Evolutionary conservation across 2,113 vertebrate species (phyloP), one percentile per base, ranked within the genome.

Genomic region (Microcebus griseorufus): DNA sequence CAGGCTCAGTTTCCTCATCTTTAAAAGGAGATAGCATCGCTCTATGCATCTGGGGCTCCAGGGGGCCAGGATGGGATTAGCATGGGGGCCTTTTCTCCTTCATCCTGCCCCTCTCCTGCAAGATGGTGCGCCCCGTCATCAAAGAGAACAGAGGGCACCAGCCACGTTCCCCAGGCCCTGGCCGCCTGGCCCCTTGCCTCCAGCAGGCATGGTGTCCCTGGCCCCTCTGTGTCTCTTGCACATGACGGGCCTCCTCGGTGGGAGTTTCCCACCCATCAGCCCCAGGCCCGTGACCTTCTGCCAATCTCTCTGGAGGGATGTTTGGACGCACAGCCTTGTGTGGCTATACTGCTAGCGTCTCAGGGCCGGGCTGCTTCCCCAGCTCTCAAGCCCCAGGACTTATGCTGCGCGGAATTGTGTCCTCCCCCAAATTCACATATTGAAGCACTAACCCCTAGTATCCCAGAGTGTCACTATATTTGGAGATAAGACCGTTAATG

Each of bases 181-280:
- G 82, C 27, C 29, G 12, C n/a, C 10, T n/a, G 73, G 18, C 20
- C 16, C 22, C 37, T 82, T n/a, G 29, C 3, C 60, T 32, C n/a
- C n/a, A 3, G 1, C 0, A 1, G 55, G 70, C 39, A 8, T 7
- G 11, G 34, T 7, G 37, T 29, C 39, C 34, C 8, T 3, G 2
- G 75, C 10, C 7, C 13, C 12, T 58, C 81, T 10, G 34, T 37
- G 58, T 80, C 69, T 27, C 39, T 32, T 9, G 81, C 45, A 34
- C 27, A 11, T 5, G 69, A 65, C 83, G 11, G 76, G 64, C 37
- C 55, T 55, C 72, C 55, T 53, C 64, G 70, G 51, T 7, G 6
- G 1, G 6, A 22, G 72, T 37, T 53, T 53, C n/a, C 45, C 48
- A 11, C 22, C 34, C 65, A 48, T 20, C 72, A 34, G 34, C 34